Evolutionary conservation across 2,113 vertebrate species (phyloP).

Genomic region (Aspidoscelis tigris): DNA sequence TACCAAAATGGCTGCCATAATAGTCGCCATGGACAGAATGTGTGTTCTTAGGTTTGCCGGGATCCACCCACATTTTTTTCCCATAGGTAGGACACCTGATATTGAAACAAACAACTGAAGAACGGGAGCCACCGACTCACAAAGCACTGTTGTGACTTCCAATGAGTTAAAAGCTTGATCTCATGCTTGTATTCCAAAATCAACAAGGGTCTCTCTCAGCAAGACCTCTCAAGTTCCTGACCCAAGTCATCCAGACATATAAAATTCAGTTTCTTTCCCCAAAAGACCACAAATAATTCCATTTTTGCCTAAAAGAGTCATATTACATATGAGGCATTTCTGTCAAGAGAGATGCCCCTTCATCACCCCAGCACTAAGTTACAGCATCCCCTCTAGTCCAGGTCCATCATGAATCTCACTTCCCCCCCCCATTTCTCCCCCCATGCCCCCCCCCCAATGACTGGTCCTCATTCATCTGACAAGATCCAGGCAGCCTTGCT

Average conservation of each 20-base stretch:
- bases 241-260: background rate
- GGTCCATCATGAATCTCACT: background rate
- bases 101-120: background rate
- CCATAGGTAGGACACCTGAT: background rate
- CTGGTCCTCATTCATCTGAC: constrained; percentile 40
- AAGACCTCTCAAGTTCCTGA: background rate
- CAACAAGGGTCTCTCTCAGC: background rate
- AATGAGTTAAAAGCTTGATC: background rate
- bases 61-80: background rate
- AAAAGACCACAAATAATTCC: background rate
- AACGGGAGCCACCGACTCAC: background rate
- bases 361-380: background rate
- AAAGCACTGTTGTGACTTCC: background rate
- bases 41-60: background rate
- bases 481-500: constrained; percentile 40
- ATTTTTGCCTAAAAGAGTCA: background rate
- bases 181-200: background rate
- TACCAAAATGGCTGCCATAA: background rate
- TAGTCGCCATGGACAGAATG: background rate
- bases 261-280: background rate
- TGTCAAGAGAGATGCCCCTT: background rate
- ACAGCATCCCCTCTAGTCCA: too few relatives aligned
- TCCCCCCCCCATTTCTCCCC: background rate
- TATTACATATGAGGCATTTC: background rate
- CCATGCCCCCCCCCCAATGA: background rate